Conservation (phyloP, 1,140 invertebrate genomes). For the Argopecten irradians region DNA sequence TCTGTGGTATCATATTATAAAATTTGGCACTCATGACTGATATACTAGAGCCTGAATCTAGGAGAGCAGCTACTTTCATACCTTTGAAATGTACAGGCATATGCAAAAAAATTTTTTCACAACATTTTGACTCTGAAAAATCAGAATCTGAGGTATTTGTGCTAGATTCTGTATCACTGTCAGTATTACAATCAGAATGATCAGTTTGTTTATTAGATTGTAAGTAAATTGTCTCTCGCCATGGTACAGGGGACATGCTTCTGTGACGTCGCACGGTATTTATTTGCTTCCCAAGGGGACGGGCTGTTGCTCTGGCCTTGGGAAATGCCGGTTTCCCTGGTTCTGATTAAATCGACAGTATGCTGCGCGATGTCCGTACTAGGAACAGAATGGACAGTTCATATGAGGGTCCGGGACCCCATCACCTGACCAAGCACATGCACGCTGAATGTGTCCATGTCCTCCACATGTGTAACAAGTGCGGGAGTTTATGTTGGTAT, state of each 20-base stretch:
- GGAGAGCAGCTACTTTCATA: no score
- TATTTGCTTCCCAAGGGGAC: not conserved
- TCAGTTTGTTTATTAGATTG: not conserved
- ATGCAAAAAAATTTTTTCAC: no score
- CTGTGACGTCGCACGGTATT: not conserved
- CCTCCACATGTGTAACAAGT: not conserved
- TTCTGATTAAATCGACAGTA: not conserved
- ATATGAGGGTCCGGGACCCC: not conserved
- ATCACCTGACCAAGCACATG: constrained; percentile 24
- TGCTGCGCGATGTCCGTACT: not conserved
- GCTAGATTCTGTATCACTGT: not conserved
- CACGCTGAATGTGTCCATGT: not conserved
- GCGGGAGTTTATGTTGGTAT: not conserved
- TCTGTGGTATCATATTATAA: not conserved
- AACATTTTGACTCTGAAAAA: no score
- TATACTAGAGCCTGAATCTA: no score
- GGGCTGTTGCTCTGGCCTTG: constrained; percentile 10
- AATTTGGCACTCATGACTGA: not conserved
- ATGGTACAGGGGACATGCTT: not conserved
- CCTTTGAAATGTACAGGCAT: no score
- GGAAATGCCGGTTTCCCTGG: constrained; percentile 19
- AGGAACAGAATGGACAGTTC: not conserved
- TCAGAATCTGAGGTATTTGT: not conserved
- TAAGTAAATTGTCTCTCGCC: not conserved
- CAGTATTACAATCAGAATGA: not conserved